Base-by-base conservation (phyloP, 2,797 vertebrate species). In the Xiphophorus birchmanni region DNA sequence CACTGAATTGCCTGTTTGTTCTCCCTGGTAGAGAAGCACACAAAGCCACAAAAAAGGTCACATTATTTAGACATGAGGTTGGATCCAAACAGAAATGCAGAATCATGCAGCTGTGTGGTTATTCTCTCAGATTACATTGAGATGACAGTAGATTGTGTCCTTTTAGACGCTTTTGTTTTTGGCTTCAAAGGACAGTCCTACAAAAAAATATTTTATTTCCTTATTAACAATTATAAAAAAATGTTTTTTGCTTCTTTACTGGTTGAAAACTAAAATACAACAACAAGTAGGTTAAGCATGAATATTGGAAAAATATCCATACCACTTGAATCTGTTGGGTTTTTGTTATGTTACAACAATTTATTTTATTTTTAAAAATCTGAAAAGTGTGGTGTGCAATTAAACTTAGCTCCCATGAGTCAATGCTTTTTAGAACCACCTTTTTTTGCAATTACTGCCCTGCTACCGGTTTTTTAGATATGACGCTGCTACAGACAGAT, bases 1-100 rank as follows among this genome's bases (percentile, higher is more conserved):
- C 50, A 73, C 71, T 45, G 77, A 73, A 45, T 45, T 56, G 40
- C 40, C 32, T 50, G 15, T 82, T 82, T 76, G 72, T 73, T 77
- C 56, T 32, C 44, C 37, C 45, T 48, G 58, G 37, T n/a, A 37
- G 21, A 45, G 69, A 72, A 12, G 26, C 23, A 40, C 44, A 78
- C 26, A 72, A 29, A 58, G 15, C 26, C 23, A 75, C 11, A 42
- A 7, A 71, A 74, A 79, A 73, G 63, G 84, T 84, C 45, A 73
- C 35, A 84, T 77, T 81, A 44, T 77, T 82, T 45, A 35, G 78
- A 80, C 73, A 8, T 29, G 42, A 29, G 72, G 76, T 77, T 74
- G 67, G 1, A 71, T 42, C 69, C 74, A 76, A 37, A 78, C 54
- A 60, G 65, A 73, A 80, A 40, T 75, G 29, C 65, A 47, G 54